phyloP scores from a whole-genome alignment of 2,888 invertebrate species.

The Eilema depressum region DNA sequence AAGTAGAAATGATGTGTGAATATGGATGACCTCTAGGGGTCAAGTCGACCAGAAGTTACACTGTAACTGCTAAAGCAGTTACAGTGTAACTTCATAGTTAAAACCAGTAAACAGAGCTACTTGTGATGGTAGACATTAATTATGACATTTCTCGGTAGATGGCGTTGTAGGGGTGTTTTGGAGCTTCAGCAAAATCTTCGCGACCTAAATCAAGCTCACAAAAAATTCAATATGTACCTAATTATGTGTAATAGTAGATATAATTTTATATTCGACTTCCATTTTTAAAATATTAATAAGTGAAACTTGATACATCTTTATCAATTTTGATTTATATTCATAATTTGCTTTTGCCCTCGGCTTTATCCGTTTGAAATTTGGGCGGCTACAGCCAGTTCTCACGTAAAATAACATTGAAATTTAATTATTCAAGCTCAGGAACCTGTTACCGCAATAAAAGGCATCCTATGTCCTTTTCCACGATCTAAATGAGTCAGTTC shows the following conservation, averaged over 20 bases:
- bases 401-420: slow-evolving; percentile 45
- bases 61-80: not conserved
- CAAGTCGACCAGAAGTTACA: not conserved
- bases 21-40: not conserved
- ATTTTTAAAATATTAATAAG: not conserved
- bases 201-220: not conserved
- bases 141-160: not conserved
- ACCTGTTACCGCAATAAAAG: not conserved
- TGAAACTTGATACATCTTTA: not conserved
- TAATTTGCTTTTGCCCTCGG: not conserved
- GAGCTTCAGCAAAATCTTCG: not conserved
- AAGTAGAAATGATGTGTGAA: not conserved
- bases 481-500: not conserved
- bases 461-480: not conserved
- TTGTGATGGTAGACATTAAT: not conserved
- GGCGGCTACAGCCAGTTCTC: slow-evolving; percentile 29
- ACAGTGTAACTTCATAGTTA: too few relatives aligned
- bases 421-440: slow-evolving; percentile 38
- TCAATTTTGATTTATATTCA: not conserved
- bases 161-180: not conserved
- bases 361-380: not conserved
- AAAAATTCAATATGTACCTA: not conserved
- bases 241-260: too few relatives aligned
- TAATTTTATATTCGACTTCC: too few relatives aligned
- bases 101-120: too few relatives aligned